These are phyloP conservation scores for Agelaius tricolor DNA, from an alignment of 2,113 vertebrate species.

Conservation along the genomic window DNA sequence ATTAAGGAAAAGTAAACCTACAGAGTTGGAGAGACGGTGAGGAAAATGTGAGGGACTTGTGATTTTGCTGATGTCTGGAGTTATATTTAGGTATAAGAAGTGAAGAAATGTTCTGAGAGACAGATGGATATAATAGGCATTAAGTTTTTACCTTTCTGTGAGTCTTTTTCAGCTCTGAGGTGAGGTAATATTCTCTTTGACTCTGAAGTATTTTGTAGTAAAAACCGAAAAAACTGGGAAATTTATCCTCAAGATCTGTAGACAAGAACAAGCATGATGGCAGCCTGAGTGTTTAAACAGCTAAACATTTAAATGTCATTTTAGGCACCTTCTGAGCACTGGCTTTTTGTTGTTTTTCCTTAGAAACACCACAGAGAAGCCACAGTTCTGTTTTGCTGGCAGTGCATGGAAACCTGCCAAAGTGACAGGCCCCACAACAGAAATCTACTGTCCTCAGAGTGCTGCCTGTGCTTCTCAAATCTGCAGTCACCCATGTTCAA, in stretches of 20 bases:
- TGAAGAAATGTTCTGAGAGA: background rate
- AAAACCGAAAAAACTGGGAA: background rate
- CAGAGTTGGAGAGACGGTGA: fast-evolving
- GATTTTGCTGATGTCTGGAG: background rate
- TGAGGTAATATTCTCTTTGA: background rate
- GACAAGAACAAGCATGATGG: background rate
- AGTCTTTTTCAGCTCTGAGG: background rate
- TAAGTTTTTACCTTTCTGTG: background rate
- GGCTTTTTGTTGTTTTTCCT: background rate
- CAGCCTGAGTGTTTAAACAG: background rate
- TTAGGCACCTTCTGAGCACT: background rate
- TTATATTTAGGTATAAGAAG: background rate
- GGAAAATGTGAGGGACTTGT: background rate
- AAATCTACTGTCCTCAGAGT: background rate
- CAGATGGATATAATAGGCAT: background rate
- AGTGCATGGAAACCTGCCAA: background rate
- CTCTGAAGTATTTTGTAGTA: background rate
- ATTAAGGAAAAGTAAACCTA: background rate
- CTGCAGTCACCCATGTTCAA: background rate
- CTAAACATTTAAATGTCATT: background rate
- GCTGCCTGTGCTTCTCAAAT: background rate
- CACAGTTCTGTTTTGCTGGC: background rate
- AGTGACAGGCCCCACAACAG: background rate
- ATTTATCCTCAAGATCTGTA: background rate
- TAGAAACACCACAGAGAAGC: background rate